Conservation (phyloP, 2,113 vertebrate genomes). For the Callipepla californica region DNA sequence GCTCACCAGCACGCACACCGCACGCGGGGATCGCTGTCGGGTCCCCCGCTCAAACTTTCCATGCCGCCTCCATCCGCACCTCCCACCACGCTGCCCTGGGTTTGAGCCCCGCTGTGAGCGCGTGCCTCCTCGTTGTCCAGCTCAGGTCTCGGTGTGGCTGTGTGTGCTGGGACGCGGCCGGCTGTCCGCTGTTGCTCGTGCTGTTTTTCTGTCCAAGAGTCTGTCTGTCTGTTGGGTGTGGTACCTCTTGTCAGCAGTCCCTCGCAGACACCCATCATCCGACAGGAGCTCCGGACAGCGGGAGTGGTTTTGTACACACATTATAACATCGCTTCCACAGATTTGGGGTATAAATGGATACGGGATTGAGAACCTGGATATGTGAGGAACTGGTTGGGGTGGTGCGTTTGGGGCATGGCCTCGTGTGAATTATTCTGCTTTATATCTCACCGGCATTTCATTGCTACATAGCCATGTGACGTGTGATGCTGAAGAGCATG, state of each 20-base stretch:
- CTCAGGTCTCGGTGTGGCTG: background rate
- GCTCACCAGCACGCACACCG: background rate
- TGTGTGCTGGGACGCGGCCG: constrained; percentile 6
- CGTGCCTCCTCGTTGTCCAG: background rate
- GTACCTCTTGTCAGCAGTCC: background rate
- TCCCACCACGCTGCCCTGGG: background rate
- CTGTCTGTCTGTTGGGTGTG: background rate
- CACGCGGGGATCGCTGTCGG: fast-evolving
- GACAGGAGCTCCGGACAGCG: background rate
- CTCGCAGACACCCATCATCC: background rate
- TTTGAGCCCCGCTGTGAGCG: background rate
- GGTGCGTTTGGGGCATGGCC: too few species aligned
- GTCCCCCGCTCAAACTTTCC: background rate
- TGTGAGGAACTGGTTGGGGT: background rate
- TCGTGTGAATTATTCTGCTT: background rate
- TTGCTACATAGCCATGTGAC: constrained; percentile 1
- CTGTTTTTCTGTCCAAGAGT: background rate
- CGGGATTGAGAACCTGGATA: background rate
- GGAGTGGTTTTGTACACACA: background rate
- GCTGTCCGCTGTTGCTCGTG: background rate
- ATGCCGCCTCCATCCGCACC: background rate
- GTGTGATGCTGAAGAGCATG: background rate
- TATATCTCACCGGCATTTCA: background rate
- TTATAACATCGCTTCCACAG: background rate
- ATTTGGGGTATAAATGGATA: background rate